phyloP scores from a whole-genome alignment of 35 echinoderm and acorn worm genomes.

The Holothuria glaberrima region DNA sequence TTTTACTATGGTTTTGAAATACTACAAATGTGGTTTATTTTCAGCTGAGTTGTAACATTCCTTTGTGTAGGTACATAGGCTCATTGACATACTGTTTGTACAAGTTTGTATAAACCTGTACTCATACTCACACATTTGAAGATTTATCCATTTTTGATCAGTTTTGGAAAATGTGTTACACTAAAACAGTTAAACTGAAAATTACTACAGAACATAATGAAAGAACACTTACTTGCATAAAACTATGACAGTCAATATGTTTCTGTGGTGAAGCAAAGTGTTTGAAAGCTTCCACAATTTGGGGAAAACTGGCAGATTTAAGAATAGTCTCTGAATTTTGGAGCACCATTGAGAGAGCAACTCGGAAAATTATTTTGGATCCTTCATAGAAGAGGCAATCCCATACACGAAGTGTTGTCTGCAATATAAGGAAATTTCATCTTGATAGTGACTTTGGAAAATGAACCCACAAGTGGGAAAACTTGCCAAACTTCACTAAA shows the following conservation, averaged over 20 bases:
- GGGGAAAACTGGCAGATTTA: slow-evolving; percentile 50
- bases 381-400: slow-evolving; percentile 98
- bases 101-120: neutral
- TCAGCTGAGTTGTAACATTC: neutral
- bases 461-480: too few relatives aligned
- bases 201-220: neutral
- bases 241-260: slow-evolving; percentile 90
- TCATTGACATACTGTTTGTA: neutral
- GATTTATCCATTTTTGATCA: too few relatives aligned
- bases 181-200: neutral
- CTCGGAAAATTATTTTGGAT: slow-evolving; percentile 92
- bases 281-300: slow-evolving; percentile 85
- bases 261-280: slow-evolving; percentile 45
- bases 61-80: neutral
- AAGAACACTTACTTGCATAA: slow-evolving; percentile 77
- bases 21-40: too few relatives aligned
- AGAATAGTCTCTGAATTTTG: slow-evolving; percentile 67
- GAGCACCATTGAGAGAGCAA: slow-evolving; percentile 72
- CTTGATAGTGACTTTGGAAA: too few relatives aligned
- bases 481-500: too few relatives aligned
- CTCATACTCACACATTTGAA: too few relatives aligned
- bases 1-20: too few relatives aligned
- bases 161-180: too few relatives aligned
- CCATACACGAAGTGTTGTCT: slow-evolving; percentile 95
- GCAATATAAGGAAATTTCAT: neutral